Evolutionary conservation across 2,888 invertebrate genomes (phyloP).

Genomic region (Schizotus pectinicornis): DNA sequence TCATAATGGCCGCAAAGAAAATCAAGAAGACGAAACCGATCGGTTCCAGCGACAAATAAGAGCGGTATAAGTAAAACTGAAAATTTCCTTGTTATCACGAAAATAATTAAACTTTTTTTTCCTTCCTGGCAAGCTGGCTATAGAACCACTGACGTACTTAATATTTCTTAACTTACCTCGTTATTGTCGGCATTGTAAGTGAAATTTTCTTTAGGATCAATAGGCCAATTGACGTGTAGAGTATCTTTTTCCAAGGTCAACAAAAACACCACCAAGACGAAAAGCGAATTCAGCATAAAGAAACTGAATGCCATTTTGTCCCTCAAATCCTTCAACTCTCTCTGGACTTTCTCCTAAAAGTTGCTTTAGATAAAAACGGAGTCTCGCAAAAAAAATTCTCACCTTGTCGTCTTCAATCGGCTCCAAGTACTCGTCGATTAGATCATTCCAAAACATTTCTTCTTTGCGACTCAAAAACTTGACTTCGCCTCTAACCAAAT

Average conservation of each 20-base stretch:
- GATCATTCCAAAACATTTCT: slow-evolving; percentile 76
- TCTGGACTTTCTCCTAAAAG: slow-evolving; percentile 53
- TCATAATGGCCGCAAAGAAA: slow-evolving; percentile 72
- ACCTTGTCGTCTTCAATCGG: slow-evolving; percentile 73
- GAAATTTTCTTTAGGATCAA: slow-evolving; percentile 62
- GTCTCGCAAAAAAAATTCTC: slow-evolving; percentile 40
- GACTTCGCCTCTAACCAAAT: slow-evolving; percentile 69
- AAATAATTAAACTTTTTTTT: background rate
- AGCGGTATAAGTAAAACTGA: slow-evolving; percentile 63
- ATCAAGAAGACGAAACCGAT: slow-evolving; percentile 77
- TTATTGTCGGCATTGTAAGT: slow-evolving; percentile 48
- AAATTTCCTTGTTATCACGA: slow-evolving; percentile 22
- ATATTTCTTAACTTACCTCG: slow-evolving; percentile 48
- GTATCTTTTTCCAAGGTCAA: slow-evolving; percentile 75
- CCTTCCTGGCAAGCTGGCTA: no score
- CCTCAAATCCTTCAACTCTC: slow-evolving; percentile 65
- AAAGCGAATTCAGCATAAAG: slow-evolving; percentile 78
- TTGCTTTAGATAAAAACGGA: slow-evolving; percentile 18
- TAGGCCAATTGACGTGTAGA: slow-evolving; percentile 73
- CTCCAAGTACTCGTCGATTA: slow-evolving; percentile 76
- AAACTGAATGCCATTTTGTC: slow-evolving; percentile 74
- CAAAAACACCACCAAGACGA: slow-evolving; percentile 75
- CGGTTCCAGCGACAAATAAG: slow-evolving; percentile 72
- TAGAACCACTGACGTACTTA: no score
- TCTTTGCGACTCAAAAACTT: slow-evolving; percentile 71